A percentile compares a stretch with the other conserved stretches of the same genome.
Evolutionary conservation across 2,797 vertebrate species (phyloP).

Genomic region (Sylvia borin): DNA sequence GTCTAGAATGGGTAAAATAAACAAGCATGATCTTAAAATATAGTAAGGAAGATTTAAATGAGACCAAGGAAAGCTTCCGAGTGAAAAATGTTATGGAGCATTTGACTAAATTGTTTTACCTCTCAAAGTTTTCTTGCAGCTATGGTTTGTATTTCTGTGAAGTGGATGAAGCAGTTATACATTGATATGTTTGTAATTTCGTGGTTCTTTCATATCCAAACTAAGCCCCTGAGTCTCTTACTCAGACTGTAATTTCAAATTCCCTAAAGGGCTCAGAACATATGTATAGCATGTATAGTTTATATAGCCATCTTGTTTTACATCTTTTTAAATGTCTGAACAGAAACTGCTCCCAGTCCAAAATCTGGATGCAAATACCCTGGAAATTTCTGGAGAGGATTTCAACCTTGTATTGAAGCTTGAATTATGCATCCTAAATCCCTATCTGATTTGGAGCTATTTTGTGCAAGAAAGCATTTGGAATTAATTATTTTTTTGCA

Average conservation of each 20-base stretch:
- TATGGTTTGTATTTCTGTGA: neutral
- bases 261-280: neutral
- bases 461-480: slow-evolving; percentile 56
- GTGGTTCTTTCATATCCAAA: neutral
- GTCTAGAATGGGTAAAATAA: neutral
- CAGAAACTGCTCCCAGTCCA: neutral
- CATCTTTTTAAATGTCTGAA: neutral
- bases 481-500: slow-evolving; percentile 27
- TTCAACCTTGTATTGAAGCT: neutral
- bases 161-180: neutral
- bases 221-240: neutral
- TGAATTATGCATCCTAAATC: slow-evolving; percentile 29
- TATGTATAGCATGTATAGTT: neutral
- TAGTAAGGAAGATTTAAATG: neutral
- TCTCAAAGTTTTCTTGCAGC: neutral
- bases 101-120: neutral
- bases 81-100: neutral
- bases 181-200: neutral
- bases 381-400: slow-evolving; percentile 25
- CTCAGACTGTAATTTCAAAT: neutral
- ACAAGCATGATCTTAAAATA: neutral
- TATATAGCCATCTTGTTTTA: neutral
- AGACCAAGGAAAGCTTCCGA: neutral
- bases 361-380: neutral
- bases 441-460: slow-evolving; percentile 53